phyloP scores from a whole-genome alignment of 2,888 invertebrate genomes.

The Ceratothoa steindachneri region DNA sequence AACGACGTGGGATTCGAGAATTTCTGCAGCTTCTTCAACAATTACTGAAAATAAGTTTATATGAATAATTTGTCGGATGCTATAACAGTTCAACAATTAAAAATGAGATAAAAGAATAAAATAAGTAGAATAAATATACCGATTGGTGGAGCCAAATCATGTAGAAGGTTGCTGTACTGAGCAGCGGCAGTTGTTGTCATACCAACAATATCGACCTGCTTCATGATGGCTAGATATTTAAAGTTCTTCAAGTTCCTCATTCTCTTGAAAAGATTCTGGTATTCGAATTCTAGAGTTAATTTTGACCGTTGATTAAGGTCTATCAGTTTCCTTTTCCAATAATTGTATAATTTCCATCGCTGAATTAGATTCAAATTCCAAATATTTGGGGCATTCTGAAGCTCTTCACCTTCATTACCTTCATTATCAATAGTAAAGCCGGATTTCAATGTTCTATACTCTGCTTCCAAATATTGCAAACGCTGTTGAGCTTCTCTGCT shows the following conservation, averaged over 20 bases:
- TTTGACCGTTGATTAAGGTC: neutral
- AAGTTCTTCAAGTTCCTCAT: neutral
- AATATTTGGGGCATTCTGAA: neutral
- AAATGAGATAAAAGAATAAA: too few species aligned
- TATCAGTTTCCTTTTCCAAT: neutral
- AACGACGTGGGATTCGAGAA: too few species aligned
- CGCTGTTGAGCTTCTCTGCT: neutral
- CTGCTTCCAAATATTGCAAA: neutral
- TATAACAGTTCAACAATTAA: too few species aligned
- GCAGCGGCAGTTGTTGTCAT: slow-evolving; percentile 28
- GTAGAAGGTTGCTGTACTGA: slow-evolving; percentile 10
- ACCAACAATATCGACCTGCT: slow-evolving; percentile 21
- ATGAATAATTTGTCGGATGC: neutral
- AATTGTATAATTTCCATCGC: slow-evolving; percentile 6
- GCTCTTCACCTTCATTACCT: neutral
- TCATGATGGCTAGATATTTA: slow-evolving; percentile 15
- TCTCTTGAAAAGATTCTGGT: neutral
- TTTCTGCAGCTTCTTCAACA: too few species aligned
- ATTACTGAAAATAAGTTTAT: slow-evolving; percentile 60
- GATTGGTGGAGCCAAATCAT: slow-evolving; percentile 19
- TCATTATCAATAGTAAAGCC: neutral
- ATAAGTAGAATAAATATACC: too few species aligned
- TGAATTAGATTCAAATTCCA: neutral
- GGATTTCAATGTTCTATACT: neutral
- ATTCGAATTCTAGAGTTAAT: neutral